phyloP scores from a whole-genome alignment of 2,797 vertebrate genomes.

The Rachycentron canadum region DNA sequence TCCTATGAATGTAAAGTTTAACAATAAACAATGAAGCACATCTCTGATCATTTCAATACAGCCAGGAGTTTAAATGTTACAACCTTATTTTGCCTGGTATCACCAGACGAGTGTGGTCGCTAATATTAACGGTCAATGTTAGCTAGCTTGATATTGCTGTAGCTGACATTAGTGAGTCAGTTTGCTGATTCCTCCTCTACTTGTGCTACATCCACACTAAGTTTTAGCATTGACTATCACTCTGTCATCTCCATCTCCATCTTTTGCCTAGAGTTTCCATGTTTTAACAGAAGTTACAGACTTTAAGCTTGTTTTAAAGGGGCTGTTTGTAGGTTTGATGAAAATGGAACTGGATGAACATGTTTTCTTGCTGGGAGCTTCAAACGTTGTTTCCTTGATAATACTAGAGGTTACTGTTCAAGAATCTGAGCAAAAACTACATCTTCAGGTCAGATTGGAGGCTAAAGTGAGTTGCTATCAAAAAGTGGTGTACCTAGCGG shows the following conservation, averaged over 20 bases:
- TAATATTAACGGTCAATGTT: neutral
- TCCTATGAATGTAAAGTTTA: slow-evolving; percentile 1
- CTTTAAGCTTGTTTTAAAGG: neutral
- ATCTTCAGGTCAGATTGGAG: too few species aligned
- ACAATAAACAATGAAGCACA: neutral
- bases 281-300: neutral
- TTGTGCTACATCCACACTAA: neutral
- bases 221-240: neutral
- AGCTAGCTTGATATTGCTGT: neutral
- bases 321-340: too few species aligned
- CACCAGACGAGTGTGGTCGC: neutral
- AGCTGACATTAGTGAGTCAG: neutral
- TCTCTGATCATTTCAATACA: too few species aligned
- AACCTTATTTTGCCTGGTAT: neutral
- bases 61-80: neutral
- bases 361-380: too few species aligned
- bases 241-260: neutral
- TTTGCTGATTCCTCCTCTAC: neutral
- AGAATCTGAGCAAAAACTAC: too few species aligned
- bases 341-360: too few species aligned
- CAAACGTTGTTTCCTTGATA: too few species aligned
- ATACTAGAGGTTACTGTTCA: too few species aligned
- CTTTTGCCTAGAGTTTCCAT: neutral
- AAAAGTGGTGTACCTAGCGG: too few species aligned
- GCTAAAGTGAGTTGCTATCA: too few species aligned